These are phyloP conservation scores for Trochalopteron elliotii DNA, from an alignment of 2,113 vertebrate species.

Conservation along the genomic window DNA sequence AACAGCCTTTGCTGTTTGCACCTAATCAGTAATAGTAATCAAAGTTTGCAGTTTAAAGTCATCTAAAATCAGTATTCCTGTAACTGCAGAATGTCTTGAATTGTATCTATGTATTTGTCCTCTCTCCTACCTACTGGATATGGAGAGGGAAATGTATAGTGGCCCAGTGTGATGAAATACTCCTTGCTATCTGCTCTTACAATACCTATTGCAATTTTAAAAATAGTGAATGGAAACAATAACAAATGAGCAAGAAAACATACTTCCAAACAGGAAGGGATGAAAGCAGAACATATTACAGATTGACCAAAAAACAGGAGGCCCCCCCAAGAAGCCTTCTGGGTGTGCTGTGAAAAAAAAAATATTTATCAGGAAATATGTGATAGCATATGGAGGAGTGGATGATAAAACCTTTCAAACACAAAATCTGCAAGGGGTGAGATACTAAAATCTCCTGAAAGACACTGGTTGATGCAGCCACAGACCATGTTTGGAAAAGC, in stretches of 20 bases:
- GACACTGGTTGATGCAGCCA: neutral
- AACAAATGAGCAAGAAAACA: neutral
- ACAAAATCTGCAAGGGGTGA: neutral
- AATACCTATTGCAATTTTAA: neutral
- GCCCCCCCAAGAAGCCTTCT: neutral
- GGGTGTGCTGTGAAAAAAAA: neutral
- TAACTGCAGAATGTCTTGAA: neutral
- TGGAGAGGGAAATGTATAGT: neutral
- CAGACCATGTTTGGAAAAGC: neutral
- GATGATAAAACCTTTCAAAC: constrained; percentile 11
- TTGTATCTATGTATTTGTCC: neutral
- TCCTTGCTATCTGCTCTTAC: neutral
- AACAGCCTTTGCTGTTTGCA: neutral
- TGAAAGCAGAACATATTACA: neutral
- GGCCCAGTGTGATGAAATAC: neutral
- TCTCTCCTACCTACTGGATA: neutral
- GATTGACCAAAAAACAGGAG: neutral
- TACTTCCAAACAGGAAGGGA: neutral
- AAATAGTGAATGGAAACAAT: neutral
- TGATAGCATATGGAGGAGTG: neutral
- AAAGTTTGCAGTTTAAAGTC: neutral
- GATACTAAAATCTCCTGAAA: neutral
- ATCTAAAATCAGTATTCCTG: neutral
- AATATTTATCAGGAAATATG: neutral
- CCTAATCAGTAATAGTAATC: neutral